phyloP scores from a whole-genome alignment of 2,797 vertebrate genomes.

The Periparus ater region DNA sequence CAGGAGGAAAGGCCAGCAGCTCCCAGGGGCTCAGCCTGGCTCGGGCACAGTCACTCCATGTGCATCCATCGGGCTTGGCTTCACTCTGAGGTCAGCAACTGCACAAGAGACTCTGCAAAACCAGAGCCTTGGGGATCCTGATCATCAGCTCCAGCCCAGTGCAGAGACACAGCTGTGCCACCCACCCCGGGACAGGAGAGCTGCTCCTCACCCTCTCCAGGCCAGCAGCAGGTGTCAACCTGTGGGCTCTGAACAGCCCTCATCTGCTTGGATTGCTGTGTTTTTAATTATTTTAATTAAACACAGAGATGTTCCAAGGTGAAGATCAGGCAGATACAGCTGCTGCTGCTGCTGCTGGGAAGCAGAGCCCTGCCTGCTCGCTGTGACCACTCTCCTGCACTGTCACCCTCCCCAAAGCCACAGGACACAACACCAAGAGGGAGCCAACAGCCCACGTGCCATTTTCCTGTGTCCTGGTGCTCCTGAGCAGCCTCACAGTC shows the following conservation, averaged over 20 bases:
- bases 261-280: neutral
- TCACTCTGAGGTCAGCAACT: neutral
- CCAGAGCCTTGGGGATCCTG: neutral
- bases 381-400: neutral
- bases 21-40: neutral
- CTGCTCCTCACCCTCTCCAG: neutral
- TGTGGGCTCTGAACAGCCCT: neutral
- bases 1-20: neutral
- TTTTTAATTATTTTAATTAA: neutral
- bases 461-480: neutral
- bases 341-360: neutral
- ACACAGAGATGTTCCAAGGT: neutral
- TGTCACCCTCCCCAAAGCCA: neutral
- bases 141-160: neutral
- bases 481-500: neutral
- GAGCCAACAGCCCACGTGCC: neutral
- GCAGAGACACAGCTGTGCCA: neutral
- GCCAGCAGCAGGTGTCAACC: neutral
- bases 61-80: neutral
- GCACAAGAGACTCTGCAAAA: neutral
- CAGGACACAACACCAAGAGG: neutral
- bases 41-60: accelerated
- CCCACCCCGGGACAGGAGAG: neutral
- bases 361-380: neutral
- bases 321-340: neutral